Base-by-base conservation (phyloP, 2,888 invertebrate genomes). In the Hemistola chrysoprasaria region DNA sequence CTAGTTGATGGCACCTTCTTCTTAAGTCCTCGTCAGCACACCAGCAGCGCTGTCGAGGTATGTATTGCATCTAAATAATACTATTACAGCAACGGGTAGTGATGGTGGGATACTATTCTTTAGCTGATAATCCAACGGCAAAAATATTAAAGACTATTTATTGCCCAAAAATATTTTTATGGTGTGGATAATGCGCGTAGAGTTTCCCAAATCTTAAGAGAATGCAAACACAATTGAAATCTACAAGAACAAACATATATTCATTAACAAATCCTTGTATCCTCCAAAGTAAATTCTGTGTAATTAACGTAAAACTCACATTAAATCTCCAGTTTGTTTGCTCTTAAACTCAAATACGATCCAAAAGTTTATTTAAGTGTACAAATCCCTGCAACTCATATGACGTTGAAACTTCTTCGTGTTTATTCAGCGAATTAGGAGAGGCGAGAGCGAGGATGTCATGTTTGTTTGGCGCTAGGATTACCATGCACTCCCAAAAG, bases 1-100 rank as follows among this genome's bases (percentile, higher is more conserved):
- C 91, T 99, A 59, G 95, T 99, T 27, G 98, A 99, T 78, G 99
- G 99, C 40, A 98, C 98, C 22, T 97, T 99, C 91, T 99, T 99
- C 91, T 91, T 99, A 47, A 98, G 98, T 64, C 98, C 99, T 21
- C 92, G 95, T 56, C 96, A 97, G 71, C 97, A 98, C 79, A 94
- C 94, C 68, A 93, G 93, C 72, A 92, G 93, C 64, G 96, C 96
- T 73, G 94, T 97, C 56, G 96, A 96, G 93, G 96, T 97, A 87
- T 50, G 28, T 40, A 6, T 11, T 28, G 6, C 3, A 11, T n/a
- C 8, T 9, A 23, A 32, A 23, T 22, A 9, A n/a, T n/a, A n/a
- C n/a, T n/a, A n/a, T n/a, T n/a, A n/a, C n/a, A n/a, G n/a, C n/a
- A n/a, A n/a, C n/a, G n/a, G n/a, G n/a, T n/a, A n/a, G n/a, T n/a